phyloP scores from a whole-genome alignment of 2,113 vertebrate genomes.

The Perca fluviatilis region DNA sequence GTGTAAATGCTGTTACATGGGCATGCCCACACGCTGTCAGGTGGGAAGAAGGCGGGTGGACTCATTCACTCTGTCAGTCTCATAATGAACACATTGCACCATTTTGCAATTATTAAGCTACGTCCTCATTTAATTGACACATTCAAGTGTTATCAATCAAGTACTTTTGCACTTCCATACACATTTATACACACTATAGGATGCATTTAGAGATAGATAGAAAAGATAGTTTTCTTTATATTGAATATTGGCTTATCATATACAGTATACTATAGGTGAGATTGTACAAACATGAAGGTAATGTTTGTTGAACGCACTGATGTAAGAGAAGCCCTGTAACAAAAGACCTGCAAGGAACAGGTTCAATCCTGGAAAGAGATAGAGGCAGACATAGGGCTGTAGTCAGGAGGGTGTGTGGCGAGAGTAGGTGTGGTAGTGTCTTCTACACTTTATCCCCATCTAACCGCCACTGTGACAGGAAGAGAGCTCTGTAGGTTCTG shows the following conservation, averaged over 20 bases:
- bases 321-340: conserved; percentile 69
- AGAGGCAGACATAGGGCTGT: conserved; percentile 43
- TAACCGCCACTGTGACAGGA: conserved; percentile 68
- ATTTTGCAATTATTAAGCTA: conserved; percentile 44
- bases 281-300: conserved; percentile 69
- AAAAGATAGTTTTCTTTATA: background rate
- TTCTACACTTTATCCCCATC: conserved; percentile 70
- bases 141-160: conserved; percentile 26
- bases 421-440: conserved; percentile 60
- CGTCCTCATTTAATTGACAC: conserved; percentile 45
- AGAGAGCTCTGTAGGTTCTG: conserved; percentile 28
- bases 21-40: conserved; percentile 68
- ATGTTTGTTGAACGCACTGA: conserved; percentile 77
- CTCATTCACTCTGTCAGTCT: conserved; percentile 66
- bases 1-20: conserved; percentile 53
- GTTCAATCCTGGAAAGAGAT: conserved; percentile 73
- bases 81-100: conserved; percentile 61
- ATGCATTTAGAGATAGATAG: no score
- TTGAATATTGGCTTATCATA: background rate
- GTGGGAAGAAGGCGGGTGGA: conserved; percentile 74
- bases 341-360: conserved; percentile 77
- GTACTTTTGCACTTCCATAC: conserved; percentile 25
- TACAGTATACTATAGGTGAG: conserved; percentile 27
- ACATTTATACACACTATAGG: conserved; percentile 33
- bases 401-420: conserved; percentile 53